These are phyloP conservation scores for Epinotia brunnichana DNA, from an alignment of 2,888 invertebrate species.

Conservation along the genomic window DNA sequence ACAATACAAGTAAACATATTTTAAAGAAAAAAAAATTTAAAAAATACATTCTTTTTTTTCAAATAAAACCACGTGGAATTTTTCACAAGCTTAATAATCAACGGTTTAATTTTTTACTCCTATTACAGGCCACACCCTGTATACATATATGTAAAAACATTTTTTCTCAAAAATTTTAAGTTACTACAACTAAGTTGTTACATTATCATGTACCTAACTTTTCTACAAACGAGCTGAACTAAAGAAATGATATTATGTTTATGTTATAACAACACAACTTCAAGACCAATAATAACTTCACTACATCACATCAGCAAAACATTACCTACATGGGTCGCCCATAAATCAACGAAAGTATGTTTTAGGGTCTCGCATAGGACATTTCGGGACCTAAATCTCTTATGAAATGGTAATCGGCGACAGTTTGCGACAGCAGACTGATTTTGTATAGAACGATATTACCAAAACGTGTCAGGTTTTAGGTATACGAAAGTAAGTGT, in stretches of 20 bases:
- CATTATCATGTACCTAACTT: background rate
- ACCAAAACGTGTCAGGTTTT: background rate
- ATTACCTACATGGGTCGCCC: constrained; percentile 1
- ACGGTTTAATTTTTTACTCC: too few species aligned
- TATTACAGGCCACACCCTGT: too few species aligned
- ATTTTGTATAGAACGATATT: constrained; percentile 12
- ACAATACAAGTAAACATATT: too few species aligned
- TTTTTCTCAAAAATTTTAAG: too few species aligned
- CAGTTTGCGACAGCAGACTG: constrained; percentile 26
- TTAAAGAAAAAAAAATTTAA: too few species aligned
- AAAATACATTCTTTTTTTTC: too few species aligned
- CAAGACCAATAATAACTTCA: constrained; percentile 1
- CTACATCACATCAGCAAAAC: background rate
- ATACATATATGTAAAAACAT: too few species aligned
- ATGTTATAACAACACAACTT: background rate
- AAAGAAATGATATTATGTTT: background rate
- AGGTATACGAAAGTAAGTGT: background rate
- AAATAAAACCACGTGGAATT: too few species aligned
- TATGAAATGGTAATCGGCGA: constrained; percentile 26
- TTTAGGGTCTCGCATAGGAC: constrained; percentile 14
- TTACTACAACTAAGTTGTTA: too few species aligned
- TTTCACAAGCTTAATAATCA: too few species aligned
- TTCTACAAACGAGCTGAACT: background rate
- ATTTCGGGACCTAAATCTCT: constrained; percentile 31
- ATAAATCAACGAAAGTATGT: constrained; percentile 33